Evolutionary conservation across 2,113 vertebrate genomes (phyloP), one percentile per base, ranked within the genome.

Genomic region (Perca schrenkii): DNA sequence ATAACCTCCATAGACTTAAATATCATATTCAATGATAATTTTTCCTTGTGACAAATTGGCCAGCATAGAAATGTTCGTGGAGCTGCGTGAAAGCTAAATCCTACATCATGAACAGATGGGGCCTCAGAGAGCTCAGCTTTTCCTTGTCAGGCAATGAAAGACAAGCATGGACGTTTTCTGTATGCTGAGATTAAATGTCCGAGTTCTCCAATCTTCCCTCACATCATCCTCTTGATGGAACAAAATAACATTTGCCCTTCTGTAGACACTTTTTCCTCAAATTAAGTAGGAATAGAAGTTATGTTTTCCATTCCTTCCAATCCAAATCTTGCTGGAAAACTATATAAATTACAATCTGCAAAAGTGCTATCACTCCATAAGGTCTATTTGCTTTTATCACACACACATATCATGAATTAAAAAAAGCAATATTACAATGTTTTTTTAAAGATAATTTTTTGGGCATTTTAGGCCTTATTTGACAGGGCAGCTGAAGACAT

Each of bases 141-240:
- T 79, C 61, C 79, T 86, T 85, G 80, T 90, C 90, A 88, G 80
- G 63, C 85, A 74, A 43, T 88, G 65, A 85, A 88, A 89, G 77
- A 88, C 56, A 81, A 76, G 74, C 74, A 62, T 54, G 74, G 77
- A 54, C 43, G 46, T 70, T 84, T 82, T 82, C 57, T 87, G 43
- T 68, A 73, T 2, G 21, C 65, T 79, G 63, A 77, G 76, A 90
- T 91, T 86, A 90, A 88, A 89, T 85, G 80, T 88, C 89, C 74
- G 56, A 82, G 66, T 31, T 47, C 60, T 85, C 62, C 58, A 74
- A 68, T 88, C 65, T 74, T 79, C 80, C 77, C 70, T 81, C 58
- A 14, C 75, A 72, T 87, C 70, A 70, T 74, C 68, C 84, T 80
- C 71, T 78, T 73, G 60, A 88, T 28, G 36, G n/a, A 76, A 64